Evolutionary conservation across 2,888 invertebrate species (phyloP).

Genomic region (Oxytorus armatus): DNA sequence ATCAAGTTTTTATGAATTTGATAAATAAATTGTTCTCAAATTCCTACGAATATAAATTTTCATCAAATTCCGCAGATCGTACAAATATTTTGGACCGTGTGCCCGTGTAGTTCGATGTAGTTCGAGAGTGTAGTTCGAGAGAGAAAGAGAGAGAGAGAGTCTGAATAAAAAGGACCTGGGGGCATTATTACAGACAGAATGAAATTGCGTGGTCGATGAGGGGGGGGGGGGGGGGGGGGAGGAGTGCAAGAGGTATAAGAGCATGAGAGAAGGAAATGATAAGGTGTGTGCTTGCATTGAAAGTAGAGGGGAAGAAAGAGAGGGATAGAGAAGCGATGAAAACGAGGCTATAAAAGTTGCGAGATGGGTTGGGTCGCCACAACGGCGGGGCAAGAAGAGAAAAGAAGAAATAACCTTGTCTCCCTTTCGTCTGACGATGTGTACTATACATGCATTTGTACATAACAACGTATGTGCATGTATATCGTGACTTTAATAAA

Average conservation of each 20-base stretch:
- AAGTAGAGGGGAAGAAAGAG: slow-evolving; percentile 28
- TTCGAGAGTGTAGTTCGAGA: neutral
- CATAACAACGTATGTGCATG: slow-evolving; percentile 29
- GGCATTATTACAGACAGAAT: slow-evolving; percentile 18
- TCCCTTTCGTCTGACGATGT: slow-evolving; percentile 63
- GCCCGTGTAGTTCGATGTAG: neutral
- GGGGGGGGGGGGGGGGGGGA: neutral
- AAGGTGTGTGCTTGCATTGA: slow-evolving; percentile 18
- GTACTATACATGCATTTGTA: slow-evolving; percentile 21
- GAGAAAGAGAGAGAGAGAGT: neutral
- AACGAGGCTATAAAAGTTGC: slow-evolving; percentile 38
- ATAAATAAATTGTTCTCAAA: too few relatives aligned
- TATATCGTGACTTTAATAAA: slow-evolving; percentile 69
- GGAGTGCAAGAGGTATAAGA: neutral
- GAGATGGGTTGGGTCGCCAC: slow-evolving; percentile 3
- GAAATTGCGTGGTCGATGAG: slow-evolving; percentile 3
- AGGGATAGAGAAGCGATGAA: slow-evolving; percentile 45
- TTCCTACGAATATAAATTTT: neutral
- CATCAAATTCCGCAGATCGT: neutral
- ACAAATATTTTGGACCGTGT: too few relatives aligned
- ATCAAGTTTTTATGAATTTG: neutral
- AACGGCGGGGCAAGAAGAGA: slow-evolving; percentile 33
- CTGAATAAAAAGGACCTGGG: neutral
- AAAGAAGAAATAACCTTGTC: slow-evolving; percentile 61
- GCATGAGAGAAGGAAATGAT: neutral